Evolutionary conservation across 2,113 vertebrate species (phyloP).

Genomic region (Patagioenas fasciata): DNA sequence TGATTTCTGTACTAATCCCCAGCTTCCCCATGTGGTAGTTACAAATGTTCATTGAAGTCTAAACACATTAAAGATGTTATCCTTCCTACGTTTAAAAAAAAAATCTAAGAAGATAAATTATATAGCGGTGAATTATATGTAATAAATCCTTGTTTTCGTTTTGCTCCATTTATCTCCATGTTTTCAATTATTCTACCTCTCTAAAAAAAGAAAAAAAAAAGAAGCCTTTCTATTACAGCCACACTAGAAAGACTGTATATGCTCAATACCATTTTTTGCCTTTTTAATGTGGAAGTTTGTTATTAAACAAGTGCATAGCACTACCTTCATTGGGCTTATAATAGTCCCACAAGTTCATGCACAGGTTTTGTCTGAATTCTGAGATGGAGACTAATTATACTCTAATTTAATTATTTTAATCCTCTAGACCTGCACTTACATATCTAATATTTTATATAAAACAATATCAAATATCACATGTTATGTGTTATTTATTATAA

Average conservation of each 20-base stretch:
- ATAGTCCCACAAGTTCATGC: accelerated
- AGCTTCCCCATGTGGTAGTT: neutral
- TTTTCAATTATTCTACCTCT: neutral
- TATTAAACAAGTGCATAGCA: neutral
- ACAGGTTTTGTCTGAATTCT: neutral
- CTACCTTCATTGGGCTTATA: neutral
- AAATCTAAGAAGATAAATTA: neutral
- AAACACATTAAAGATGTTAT: neutral
- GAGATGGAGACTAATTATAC: neutral
- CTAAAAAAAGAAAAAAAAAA: neutral
- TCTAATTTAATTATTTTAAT: neutral
- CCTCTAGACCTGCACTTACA: neutral
- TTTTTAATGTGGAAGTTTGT: neutral
- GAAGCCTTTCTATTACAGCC: neutral
- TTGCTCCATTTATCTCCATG: neutral
- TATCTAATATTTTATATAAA: neutral
- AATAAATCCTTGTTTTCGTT: neutral
- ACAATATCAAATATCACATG: neutral
- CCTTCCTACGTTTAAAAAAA: neutral
- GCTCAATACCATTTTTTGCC: neutral
- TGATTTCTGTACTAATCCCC: neutral
- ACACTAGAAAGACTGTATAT: neutral
- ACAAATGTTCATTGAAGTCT: neutral
- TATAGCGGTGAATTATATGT: neutral
- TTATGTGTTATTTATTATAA: neutral